Conservation (phyloP, 2,888 invertebrate species). For the Euplagia quadripunctaria region DNA sequence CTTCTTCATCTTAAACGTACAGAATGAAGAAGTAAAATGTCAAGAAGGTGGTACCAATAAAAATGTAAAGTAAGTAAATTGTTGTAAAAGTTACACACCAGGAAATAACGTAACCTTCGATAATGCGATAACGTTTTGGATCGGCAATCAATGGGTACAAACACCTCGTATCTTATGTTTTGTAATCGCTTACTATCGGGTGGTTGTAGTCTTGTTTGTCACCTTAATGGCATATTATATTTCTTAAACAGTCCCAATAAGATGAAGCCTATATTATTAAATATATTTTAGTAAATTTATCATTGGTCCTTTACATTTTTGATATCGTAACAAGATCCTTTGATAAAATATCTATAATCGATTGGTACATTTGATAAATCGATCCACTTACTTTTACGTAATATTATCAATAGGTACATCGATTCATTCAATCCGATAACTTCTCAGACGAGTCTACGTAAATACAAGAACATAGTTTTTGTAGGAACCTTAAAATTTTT, state of each 20-base stretch:
- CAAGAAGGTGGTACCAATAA: background rate
- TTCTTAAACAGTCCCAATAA: background rate
- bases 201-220: background rate
- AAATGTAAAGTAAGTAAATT: background rate
- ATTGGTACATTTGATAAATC: conserved; percentile 3
- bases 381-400: conserved; percentile 1
- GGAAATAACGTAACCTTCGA: background rate
- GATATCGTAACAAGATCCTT: conserved; percentile 17
- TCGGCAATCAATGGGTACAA: background rate
- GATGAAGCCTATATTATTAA: background rate
- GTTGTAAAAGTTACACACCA: background rate
- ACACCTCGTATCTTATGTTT: background rate
- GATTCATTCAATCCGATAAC: conserved; percentile 67
- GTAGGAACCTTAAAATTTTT: conserved; percentile 86
- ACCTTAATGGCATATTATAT: background rate
- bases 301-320: conserved; percentile 39
- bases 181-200: background rate
- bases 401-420: background rate
- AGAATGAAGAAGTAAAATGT: background rate
- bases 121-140: background rate
- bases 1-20: background rate
- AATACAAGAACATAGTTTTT: conserved; percentile 89
- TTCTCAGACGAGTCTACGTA: conserved; percentile 88
- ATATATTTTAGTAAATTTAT: conserved; percentile 7
- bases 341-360: conserved; percentile 9